A percentile compares a stretch with the other conserved stretches of the same genome.
Conservation (phyloP, 2,113 vertebrate genomes). For the Pachycephala philippinensis region DNA sequence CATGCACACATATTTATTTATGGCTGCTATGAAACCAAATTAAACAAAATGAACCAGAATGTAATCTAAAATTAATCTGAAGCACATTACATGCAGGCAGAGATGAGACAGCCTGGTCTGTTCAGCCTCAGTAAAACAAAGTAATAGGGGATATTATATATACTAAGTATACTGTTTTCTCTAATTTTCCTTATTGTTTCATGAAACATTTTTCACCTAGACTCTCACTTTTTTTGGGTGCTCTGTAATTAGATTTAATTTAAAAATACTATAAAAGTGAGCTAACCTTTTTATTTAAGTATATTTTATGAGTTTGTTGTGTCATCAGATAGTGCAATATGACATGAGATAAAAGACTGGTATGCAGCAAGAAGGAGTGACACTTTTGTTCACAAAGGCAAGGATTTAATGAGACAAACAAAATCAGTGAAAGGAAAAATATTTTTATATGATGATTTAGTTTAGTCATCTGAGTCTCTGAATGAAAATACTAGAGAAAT, state of each 20-base stretch:
- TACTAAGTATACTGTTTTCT: background rate
- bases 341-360: background rate
- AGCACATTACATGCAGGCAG: background rate
- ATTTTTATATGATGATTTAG: background rate
- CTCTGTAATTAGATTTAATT: background rate
- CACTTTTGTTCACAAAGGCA: background rate
- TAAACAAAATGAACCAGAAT: background rate
- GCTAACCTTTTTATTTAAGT: background rate
- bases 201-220: background rate
- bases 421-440: background rate
- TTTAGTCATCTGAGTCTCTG: background rate
- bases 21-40: background rate
- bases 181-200: background rate
- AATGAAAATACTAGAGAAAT: background rate
- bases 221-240: background rate
- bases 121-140: background rate
- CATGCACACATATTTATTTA: background rate
- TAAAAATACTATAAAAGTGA: background rate
- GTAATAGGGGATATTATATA: background rate
- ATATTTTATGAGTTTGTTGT: background rate
- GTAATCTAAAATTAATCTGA: background rate
- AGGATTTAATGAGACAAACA: background rate
- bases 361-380: background rate
- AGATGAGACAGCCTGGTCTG: background rate
- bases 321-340: background rate